phyloP scores from a whole-genome alignment of 2,113 vertebrate species.

The human (Homo sapiens) region GRCh38 chr4:28571501-28572000 shows the following conservation, averaged over 20 bases:
- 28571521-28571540: neutral
- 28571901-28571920: neutral
- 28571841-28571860: neutral
- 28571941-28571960: neutral
- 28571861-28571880: neutral
- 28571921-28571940: neutral
- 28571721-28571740: too few relatives aligned
- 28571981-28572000: neutral
- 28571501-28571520: neutral
- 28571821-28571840: neutral
- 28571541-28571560: neutral
- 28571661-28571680: neutral
- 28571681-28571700: neutral
- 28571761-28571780: neutral
- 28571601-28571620: neutral
- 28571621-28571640: neutral
- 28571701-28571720: accelerated
- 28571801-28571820: neutral
- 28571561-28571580: neutral
- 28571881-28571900: neutral
- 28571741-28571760: too few relatives aligned
- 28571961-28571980: neutral
- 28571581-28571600: neutral
- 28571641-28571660: neutral
- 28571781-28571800: neutral